A percentile compares a stretch with the other conserved stretches of the same genome.
Evolutionary conservation across 2,797 vertebrate species (phyloP).

Genomic region (Tenualosa ilisha): DNA sequence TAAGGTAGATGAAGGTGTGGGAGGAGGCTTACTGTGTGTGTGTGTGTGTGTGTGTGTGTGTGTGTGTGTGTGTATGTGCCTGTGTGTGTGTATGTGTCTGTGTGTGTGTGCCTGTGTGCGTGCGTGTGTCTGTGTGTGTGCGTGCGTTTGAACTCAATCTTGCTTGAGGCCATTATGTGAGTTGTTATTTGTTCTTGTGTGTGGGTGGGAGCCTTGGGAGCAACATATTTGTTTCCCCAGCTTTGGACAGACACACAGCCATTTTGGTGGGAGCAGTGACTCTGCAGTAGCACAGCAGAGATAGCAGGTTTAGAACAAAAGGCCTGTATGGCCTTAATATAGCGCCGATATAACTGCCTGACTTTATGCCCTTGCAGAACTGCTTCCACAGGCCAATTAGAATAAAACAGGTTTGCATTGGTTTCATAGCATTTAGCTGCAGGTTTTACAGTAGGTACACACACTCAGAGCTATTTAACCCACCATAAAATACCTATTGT

Average conservation of each 20-base stretch:
- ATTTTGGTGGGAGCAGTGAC: not conserved
- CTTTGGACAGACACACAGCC: constrained; percentile 22
- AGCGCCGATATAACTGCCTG: not conserved
- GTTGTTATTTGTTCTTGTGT: constrained; percentile 19
- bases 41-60: not conserved
- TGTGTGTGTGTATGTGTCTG: not conserved
- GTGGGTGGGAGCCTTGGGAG: not conserved
- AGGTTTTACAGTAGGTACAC: not conserved
- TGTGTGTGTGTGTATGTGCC: not conserved
- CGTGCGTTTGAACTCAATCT: not conserved
- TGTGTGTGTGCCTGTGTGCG: not conserved
- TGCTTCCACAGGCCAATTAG: not conserved
- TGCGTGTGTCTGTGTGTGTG: not conserved
- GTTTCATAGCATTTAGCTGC: not conserved
- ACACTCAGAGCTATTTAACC: not conserved
- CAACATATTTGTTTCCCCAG: not conserved
- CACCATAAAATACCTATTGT: not conserved
- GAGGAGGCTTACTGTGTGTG: not conserved
- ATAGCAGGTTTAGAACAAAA: not conserved
- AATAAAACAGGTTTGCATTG: not conserved
- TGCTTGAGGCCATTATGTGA: constrained; percentile 25
- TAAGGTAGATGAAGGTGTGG: not conserved
- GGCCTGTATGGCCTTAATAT: not conserved
- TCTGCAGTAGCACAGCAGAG: not conserved
- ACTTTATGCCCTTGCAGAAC: not conserved